Evolutionary conservation across 2,113 vertebrate species (phyloP), one percentile per base, ranked within the genome.

Genomic region (Siniperca knerii): DNA sequence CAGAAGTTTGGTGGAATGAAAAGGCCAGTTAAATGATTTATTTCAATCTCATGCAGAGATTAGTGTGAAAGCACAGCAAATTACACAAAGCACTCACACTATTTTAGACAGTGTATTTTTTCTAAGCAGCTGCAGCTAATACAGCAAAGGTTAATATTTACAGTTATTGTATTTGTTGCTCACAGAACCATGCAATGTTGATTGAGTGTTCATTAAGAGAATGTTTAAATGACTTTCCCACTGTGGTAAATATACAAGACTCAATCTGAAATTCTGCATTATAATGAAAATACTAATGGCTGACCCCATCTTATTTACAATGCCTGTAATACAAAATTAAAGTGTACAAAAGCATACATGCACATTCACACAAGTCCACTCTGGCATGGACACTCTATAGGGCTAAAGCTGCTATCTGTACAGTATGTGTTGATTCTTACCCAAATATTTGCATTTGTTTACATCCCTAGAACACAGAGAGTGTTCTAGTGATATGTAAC

Each of bases 141-240:
- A 52, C 35, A 46, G 12, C 6, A 48, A 33, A 25, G 7, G 2
- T 60, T 40, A 1, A 29, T 71, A 55, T 78, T 50, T 73, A 44
- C 46, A 55, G 6, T 35, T 57, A n/a, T 72, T 73, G 40, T 35
- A 44, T 44, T 15, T 74, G 42, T 35, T 25, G 33, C 54, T 25
- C 64, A 55, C 3, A 55, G 23, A 35, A n/a, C 5, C 11, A 25
- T 55, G 25, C 25, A 42, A 2, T 64, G 9, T 71, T 76, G 21
- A 77, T 42, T 2, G 0, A 61, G 72, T 67, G 35, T 65, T 72
- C 64, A 73, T 33, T 18, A 29, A 42, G 0, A 25, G 6, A 73
- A 29, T 90, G 77, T 83, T 82, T 83, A 42, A 33, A 64, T 20
- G 57, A 65, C 58, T 23, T 77, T 35, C 84, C 58, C 37, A 16